Evolutionary conservation across 2,888 invertebrate genomes (phyloP), one percentile per base, ranked within the genome.

Genomic region (Laspeyria flexula): DNA sequence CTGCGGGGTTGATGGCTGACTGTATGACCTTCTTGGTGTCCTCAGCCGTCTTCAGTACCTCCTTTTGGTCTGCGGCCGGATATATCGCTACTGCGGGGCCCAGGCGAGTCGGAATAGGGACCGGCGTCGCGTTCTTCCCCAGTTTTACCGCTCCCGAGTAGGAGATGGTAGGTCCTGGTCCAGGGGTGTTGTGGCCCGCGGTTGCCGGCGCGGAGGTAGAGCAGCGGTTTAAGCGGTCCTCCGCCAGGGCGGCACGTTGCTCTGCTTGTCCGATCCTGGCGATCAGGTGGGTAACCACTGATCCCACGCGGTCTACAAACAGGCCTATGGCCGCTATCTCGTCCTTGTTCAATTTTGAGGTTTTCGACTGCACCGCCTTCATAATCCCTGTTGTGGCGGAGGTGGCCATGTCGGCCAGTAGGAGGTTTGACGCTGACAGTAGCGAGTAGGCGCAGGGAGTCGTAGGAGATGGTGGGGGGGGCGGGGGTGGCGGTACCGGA

Each of bases 1-100:
- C n/a, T n/a, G n/a, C n/a, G n/a, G n/a, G n/a, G n/a, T n/a, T n/a
- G n/a, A n/a, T n/a, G n/a, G n/a, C n/a, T n/a, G n/a, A n/a, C n/a
- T n/a, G n/a, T n/a, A n/a, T n/a, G n/a, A n/a, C n/a, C n/a, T n/a
- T n/a, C n/a, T n/a, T n/a, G n/a, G n/a, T n/a, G n/a, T n/a, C n/a
- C n/a, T n/a, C n/a, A n/a, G n/a, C n/a, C n/a, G n/a, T n/a, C n/a
- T n/a, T n/a, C n/a, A n/a, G n/a, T n/a, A n/a, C n/a, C n/a, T n/a
- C n/a, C n/a, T n/a, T n/a, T n/a, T n/a, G n/a, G n/a, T n/a, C n/a
- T n/a, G n/a, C n/a, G n/a, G n/a, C n/a, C n/a, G 21, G 21, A 5
- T 21, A 21, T 3, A 21, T 21, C 2, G 21, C 21, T 0, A 64
- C 31, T 0, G 55, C 38, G 0, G 57, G 51, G 2, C 55, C 62